Conservation (phyloP, 1,140 invertebrate species). For the Bombus confusus region DNA sequence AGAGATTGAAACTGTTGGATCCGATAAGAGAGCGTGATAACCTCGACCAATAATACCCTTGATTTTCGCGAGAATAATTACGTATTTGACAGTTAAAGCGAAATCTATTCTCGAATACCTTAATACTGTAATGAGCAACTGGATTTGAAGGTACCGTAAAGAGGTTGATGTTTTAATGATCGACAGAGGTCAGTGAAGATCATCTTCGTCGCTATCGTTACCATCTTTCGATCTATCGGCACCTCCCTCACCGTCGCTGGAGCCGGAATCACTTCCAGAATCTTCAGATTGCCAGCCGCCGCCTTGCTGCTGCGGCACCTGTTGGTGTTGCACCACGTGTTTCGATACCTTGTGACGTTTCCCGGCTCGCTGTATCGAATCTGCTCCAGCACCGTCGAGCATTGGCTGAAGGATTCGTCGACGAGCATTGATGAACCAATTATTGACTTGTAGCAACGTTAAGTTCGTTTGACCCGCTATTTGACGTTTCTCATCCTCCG, state of each 20-base stretch:
- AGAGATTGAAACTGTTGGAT: slow-evolving; percentile 36
- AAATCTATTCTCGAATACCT: slow-evolving; percentile 83
- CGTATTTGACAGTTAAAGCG: slow-evolving; percentile 83
- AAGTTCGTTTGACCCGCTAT: slow-evolving; percentile 94
- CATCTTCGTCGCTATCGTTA: slow-evolving; percentile 79
- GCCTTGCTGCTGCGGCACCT: slow-evolving; percentile 66
- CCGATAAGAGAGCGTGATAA: slow-evolving; percentile 77
- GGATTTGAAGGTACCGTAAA: slow-evolving; percentile 81
- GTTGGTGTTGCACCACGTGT: slow-evolving; percentile 72
- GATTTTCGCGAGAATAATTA: slow-evolving; percentile 80
- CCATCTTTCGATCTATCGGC: slow-evolving; percentile 79
- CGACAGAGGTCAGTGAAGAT: slow-evolving; percentile 81
- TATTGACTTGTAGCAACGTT: slow-evolving; percentile 92
- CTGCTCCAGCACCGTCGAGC: slow-evolving; percentile 87
- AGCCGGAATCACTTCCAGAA: slow-evolving; percentile 79
- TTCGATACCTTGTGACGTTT: slow-evolving; percentile 78
- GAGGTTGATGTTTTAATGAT: slow-evolving; percentile 75
- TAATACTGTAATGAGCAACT: slow-evolving; percentile 83
- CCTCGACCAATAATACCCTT: slow-evolving; percentile 76
- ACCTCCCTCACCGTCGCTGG: slow-evolving; percentile 78
- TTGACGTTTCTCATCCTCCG: slow-evolving; percentile 95
- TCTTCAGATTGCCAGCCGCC: slow-evolving; percentile 80
- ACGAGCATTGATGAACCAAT: slow-evolving; percentile 97
- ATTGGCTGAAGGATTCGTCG: slow-evolving; percentile 95
- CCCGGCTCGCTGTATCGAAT: slow-evolving; percentile 71